These are phyloP conservation scores for Dryomyza anilis DNA, from an alignment of 2,888 invertebrate species.

Conservation along the genomic window DNA sequence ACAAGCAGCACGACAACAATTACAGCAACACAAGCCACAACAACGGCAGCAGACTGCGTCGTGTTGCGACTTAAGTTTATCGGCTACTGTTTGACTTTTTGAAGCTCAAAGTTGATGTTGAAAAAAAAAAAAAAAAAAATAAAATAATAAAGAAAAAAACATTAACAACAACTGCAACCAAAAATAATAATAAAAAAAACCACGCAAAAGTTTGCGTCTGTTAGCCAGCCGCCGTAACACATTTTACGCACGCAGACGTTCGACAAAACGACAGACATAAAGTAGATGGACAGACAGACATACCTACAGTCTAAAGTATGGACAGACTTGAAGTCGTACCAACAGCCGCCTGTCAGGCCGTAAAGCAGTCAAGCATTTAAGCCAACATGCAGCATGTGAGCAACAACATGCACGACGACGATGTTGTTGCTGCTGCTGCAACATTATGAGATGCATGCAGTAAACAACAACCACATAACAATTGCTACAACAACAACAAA, in stretches of 20 bases:
- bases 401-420: no score
- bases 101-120: no score
- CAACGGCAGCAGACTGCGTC: background rate
- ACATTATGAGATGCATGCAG: background rate
- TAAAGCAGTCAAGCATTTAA: background rate
- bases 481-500: background rate
- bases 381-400: background rate
- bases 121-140: no score
- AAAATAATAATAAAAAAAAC: background rate
- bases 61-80: no score
- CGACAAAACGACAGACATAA: background rate
- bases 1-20: background rate
- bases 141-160: no score
- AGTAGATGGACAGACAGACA: background rate
- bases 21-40: constrained; percentile 1
- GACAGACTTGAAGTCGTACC: background rate
- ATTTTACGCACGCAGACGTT: background rate
- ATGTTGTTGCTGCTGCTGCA: background rate
- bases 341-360: background rate
- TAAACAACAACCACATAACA: background rate
- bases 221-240: background rate
- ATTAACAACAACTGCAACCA: background rate
- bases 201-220: constrained; percentile 2
- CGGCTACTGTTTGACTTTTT: no score
- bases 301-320: no score